These are phyloP conservation scores for Myanophis thanlyinensis DNA, from an alignment of 2,113 vertebrate species.

Conservation along the genomic window DNA sequence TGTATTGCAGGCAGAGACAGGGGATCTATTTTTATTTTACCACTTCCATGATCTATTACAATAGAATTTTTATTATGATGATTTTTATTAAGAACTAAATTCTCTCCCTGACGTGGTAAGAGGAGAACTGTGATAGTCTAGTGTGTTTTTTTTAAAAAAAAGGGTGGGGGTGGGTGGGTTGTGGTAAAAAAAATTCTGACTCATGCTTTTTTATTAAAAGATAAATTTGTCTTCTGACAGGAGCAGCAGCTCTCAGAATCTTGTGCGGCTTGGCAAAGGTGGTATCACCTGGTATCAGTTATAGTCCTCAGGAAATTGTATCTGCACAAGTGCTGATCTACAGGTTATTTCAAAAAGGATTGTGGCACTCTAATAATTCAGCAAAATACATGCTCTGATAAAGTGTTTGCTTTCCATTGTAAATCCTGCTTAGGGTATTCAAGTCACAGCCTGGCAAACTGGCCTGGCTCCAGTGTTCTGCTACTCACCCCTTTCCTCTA, in stretches of 20 bases:
- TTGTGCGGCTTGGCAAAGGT: not conserved
- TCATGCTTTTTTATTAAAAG: not conserved
- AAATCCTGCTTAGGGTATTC: not conserved
- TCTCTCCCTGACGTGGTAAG: not conserved
- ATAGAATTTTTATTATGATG: not conserved
- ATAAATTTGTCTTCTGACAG: not conserved
- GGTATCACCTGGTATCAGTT: not conserved
- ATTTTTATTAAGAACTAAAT: not conserved
- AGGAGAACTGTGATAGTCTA: not conserved
- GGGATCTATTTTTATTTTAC: not conserved
- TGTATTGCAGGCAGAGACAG: not conserved
- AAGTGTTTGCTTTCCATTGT: not conserved
- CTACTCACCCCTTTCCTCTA: not conserved
- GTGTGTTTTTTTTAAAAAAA: no score
- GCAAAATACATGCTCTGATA: not conserved
- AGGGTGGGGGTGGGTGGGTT: no score
- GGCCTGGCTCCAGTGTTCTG: not conserved
- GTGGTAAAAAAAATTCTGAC: no score
- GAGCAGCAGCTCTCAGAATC: not conserved
- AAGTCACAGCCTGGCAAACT: not conserved
- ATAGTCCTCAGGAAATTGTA: not conserved
- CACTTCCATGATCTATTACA: not conserved
- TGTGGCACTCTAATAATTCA: not conserved
- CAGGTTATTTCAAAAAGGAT: not conserved
- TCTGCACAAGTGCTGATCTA: not conserved